phyloP scores from a whole-genome alignment of 1,140 invertebrate species.

The Heterodera carotae region DNA sequence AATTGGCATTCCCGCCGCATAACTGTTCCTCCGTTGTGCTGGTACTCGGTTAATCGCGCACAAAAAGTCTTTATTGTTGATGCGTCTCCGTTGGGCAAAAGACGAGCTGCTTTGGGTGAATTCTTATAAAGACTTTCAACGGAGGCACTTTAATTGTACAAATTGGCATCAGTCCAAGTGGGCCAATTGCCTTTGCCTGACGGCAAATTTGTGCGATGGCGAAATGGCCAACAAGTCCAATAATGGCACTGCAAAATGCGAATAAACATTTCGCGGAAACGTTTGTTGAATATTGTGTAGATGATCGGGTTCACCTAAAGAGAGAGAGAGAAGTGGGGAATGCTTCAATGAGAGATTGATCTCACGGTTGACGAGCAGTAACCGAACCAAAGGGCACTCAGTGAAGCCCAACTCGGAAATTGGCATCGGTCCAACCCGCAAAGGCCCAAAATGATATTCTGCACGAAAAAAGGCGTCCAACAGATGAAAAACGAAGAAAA shows the following conservation, averaged over 20 bases:
- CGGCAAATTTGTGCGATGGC: background rate
- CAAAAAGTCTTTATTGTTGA: background rate
- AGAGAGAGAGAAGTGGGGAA: too few species aligned
- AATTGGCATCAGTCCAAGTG: background rate
- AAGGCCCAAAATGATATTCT: constrained; percentile 71
- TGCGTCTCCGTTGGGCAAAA: background rate
- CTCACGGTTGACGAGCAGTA: constrained; percentile 68
- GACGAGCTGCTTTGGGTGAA: background rate
- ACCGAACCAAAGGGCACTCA: constrained; percentile 76
- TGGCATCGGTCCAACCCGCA: constrained; percentile 75
- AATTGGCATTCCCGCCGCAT: constrained; percentile 4
- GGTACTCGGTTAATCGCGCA: background rate
- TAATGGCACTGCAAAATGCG: constrained; percentile 81
- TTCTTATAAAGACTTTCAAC: background rate
- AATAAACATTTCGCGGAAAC: constrained; percentile 85
- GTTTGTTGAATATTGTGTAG: constrained; percentile 91
- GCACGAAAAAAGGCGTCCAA: constrained; percentile 88
- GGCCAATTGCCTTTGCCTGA: background rate
- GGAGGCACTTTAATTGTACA: background rate
- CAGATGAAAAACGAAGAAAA: constrained; percentile 89
- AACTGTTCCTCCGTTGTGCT: background rate
- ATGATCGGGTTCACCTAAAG: constrained; percentile 79
- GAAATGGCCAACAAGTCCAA: constrained; percentile 43
- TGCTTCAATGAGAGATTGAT: background rate
- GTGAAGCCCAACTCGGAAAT: constrained; percentile 80